Evolutionary conservation across 2,797 vertebrate species (phyloP).

Genomic region (Thamnophis elegans): DNA sequence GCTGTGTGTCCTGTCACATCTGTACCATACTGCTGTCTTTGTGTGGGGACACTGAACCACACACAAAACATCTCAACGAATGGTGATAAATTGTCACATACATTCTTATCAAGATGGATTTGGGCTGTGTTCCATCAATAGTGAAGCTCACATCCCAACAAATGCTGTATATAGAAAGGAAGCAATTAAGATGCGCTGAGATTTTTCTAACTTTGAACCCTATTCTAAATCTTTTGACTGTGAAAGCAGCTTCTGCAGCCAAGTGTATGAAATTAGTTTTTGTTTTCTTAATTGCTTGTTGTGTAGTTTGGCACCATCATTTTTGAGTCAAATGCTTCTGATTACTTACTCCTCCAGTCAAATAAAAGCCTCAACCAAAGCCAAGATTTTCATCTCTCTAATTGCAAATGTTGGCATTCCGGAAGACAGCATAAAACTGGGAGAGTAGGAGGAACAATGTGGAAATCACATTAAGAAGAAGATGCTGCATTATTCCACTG

Average conservation of each 20-base stretch:
- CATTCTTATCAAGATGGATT: background rate
- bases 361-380: background rate
- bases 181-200: background rate
- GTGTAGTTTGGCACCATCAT: background rate
- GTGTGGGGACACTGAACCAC: background rate
- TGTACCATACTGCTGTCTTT: background rate
- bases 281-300: background rate
- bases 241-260: background rate
- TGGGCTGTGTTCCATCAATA: background rate
- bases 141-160: background rate
- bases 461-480: background rate
- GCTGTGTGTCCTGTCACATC: background rate
- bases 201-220: background rate
- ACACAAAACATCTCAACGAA: background rate
- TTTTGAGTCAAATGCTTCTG: background rate
- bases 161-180: background rate
- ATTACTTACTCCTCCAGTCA: background rate
- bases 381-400: background rate
- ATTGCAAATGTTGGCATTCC: background rate
- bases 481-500: background rate
- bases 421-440: background rate
- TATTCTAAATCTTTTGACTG: background rate
- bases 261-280: background rate
- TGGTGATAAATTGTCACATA: background rate
- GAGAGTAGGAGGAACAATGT: background rate